Conservation (phyloP, 2,888 invertebrate genomes). For the Tanytarsus gracilentus region DNA sequence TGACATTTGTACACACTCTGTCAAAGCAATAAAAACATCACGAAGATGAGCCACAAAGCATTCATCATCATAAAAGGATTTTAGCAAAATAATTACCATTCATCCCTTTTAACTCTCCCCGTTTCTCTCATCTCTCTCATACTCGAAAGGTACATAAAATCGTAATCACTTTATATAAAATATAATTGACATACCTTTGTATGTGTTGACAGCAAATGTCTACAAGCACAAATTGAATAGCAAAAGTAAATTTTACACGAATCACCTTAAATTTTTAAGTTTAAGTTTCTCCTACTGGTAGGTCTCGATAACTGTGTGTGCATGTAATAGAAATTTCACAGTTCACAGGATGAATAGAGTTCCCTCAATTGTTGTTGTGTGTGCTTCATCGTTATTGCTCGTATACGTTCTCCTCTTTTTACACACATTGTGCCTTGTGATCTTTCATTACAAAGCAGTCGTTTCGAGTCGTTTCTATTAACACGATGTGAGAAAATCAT, state of each 20-base stretch:
- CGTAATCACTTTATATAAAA: too few species aligned
- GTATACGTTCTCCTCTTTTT: conserved; percentile 26
- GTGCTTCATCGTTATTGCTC: conserved; percentile 21
- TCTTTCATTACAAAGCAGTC: conserved; percentile 29
- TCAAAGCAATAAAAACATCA: conserved; percentile 15
- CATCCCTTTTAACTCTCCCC: not conserved
- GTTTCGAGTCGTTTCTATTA: conserved; percentile 26
- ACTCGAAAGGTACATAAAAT: too few species aligned
- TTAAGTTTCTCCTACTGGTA: too few species aligned
- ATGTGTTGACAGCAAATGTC: too few species aligned
- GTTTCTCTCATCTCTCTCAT: not conserved
- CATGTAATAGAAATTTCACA: too few species aligned
- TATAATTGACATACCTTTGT: too few species aligned
- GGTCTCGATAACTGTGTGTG: too few species aligned
- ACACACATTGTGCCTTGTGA: conserved; percentile 29
- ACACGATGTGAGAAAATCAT: conserved; percentile 21
- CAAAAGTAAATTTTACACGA: too few species aligned
- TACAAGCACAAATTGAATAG: too few species aligned
- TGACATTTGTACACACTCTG: conserved; percentile 2
- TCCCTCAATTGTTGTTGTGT: conserved; percentile 15
- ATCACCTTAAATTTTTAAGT: too few species aligned
- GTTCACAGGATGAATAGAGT: not conserved
- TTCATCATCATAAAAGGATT: conserved; percentile 12
- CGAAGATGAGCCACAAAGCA: not conserved
- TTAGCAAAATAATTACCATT: not conserved